Evolutionary conservation across 2,888 invertebrate species (phyloP).

Genomic region (Lepidonotus clava): DNA sequence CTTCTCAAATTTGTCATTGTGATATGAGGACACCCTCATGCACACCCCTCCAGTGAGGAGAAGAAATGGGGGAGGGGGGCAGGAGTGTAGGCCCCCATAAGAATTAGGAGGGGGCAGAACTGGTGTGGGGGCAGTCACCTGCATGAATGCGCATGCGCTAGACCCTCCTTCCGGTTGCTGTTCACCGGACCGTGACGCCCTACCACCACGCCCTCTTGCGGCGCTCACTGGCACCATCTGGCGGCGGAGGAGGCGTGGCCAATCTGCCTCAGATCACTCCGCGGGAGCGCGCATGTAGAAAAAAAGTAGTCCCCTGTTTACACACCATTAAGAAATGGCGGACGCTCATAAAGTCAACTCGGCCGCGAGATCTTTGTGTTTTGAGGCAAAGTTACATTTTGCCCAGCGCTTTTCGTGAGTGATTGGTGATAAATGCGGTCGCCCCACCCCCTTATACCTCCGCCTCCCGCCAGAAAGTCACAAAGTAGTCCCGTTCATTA

Average conservation of each 20-base stretch:
- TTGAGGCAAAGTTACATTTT: slow-evolving; percentile 16
- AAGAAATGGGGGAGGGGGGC: neutral
- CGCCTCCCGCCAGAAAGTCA: neutral
- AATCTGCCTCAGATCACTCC: slow-evolving; percentile 17
- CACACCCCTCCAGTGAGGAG: too few species aligned
- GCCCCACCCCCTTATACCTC: neutral
- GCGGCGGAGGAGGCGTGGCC: slow-evolving; percentile 26
- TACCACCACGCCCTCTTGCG: neutral
- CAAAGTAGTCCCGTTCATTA: slow-evolving; percentile 51
- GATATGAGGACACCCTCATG: too few species aligned
- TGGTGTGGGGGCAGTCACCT: neutral
- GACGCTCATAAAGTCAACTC: neutral
- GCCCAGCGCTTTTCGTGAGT: neutral
- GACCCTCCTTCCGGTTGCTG: neutral
- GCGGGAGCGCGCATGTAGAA: neutral
- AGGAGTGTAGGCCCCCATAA: too few species aligned
- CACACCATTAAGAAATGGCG: neutral
- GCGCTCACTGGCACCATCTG: slow-evolving; percentile 2
- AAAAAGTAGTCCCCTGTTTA: neutral
- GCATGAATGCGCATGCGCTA: too few species aligned
- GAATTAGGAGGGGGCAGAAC: too few species aligned
- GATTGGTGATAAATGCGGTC: neutral
- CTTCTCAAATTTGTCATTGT: too few species aligned
- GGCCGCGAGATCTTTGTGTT: neutral
- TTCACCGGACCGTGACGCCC: slow-evolving; percentile 3